These are phyloP conservation scores for Apamea monoglypha DNA, from an alignment of 2,888 invertebrate species.

Conservation along the genomic window DNA sequence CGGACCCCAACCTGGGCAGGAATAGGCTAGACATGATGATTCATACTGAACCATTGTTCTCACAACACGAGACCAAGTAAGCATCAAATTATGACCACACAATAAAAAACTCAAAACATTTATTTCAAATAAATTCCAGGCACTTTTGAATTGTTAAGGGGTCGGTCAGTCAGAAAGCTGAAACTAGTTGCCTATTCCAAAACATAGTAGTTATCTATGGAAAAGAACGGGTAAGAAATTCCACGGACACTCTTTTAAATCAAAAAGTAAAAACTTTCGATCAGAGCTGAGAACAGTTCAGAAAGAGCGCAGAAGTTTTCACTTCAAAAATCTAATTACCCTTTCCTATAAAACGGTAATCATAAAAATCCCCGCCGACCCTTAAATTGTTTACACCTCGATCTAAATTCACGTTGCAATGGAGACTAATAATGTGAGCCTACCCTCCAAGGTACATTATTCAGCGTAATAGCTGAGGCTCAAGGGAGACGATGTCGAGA, in stretches of 20 bases:
- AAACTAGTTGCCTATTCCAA: too few relatives aligned
- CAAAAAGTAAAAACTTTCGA: too few relatives aligned
- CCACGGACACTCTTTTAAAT: too few relatives aligned
- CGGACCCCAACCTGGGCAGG: too few relatives aligned
- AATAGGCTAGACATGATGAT: not conserved
- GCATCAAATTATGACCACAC: too few relatives aligned
- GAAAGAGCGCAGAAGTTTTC: not conserved
- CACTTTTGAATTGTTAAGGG: too few relatives aligned
- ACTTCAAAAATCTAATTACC: constrained; percentile 5
- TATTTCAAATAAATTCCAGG: too few relatives aligned
- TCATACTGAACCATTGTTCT: not conserved
- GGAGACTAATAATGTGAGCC: constrained; percentile 55
- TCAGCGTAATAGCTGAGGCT: constrained; percentile 34
- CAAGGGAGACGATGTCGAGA: constrained; percentile 40
- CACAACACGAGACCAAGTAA: not conserved
- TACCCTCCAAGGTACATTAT: constrained; percentile 46
- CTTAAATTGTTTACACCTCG: constrained; percentile 47
- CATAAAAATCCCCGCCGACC: constrained; percentile 13
- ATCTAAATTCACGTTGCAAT: constrained; percentile 59
- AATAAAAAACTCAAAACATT: too few relatives aligned
- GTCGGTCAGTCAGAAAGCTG: too few relatives aligned
- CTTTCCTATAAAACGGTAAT: constrained; percentile 2
- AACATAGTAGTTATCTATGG: too few relatives aligned
- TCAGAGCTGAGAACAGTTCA: not conserved
- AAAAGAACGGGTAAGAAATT: too few relatives aligned